Base-by-base conservation (phyloP, 2,113 vertebrate genomes). In the Aptenodytes forsteri region DNA sequence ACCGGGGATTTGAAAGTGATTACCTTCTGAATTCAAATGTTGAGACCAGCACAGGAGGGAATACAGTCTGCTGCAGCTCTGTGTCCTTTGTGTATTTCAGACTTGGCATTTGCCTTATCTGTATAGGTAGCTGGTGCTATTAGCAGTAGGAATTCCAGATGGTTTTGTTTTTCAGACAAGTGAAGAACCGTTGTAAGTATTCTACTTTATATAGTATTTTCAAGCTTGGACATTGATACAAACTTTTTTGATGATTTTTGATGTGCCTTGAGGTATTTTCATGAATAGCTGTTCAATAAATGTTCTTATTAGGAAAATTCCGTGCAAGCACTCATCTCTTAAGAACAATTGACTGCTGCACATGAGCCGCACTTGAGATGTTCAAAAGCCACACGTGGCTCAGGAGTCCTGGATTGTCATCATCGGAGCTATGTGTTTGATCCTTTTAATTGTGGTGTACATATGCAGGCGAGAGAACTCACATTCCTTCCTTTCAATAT, bases 21-120 rank as follows among this genome's bases (percentile, higher is more conserved):
- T 93, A 91, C 71, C 36, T 85, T 81, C 87, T 91, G 87, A 93
- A 94, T 94, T 94, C 16, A 40, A 56, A 78, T 66, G 40, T 69
- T 79, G 61, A 92, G 67, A 66, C 14, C 13, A 59, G 49, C 49
- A 30, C 17, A 61, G 62, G 75, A 86, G 49, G 29, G 71, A 88
- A 36, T 40, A 15, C 0, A 0, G 9, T 76, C 52, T 86, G 23
- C 50, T 62, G 58, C 70, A 92, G 42, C n/a, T 92, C 17, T 13
- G 5, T 13, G 17, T 69, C 49, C 44, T 87, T 79, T 50, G 16
- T 82, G 11, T 81, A 10, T 69, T 94, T 84, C 34, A 73, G 71
- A 21, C 34, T 64, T 59, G 34, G 44, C 23, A 49, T 73, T 71
- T 83, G 22, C 61, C 29, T 90, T 64, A 29, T 56, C 71, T 70